These are phyloP conservation scores for Lordiphosa fenestrarum DNA, from an alignment of 2,888 invertebrate genomes.

Conservation along the genomic window DNA sequence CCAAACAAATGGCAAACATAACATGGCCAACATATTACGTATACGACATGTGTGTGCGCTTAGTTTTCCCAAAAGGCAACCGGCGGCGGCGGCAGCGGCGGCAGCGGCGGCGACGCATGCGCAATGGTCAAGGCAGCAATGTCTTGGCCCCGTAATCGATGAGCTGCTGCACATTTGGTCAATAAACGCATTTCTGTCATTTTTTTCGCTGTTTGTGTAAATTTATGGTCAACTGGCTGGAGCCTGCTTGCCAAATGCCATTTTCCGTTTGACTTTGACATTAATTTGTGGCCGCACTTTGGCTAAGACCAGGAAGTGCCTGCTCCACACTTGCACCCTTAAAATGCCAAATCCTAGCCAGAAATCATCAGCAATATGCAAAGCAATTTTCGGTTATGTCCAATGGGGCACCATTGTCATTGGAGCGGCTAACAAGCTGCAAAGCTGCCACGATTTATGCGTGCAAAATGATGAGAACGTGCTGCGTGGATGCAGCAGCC, in stretches of 20 bases:
- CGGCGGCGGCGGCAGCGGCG: slow-evolving; percentile 1
- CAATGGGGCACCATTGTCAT: slow-evolving; percentile 38
- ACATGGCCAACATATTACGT: slow-evolving; percentile 55
- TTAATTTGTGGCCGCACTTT: slow-evolving; percentile 73
- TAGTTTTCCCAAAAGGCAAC: slow-evolving; percentile 65
- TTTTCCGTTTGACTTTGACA: slow-evolving; percentile 74
- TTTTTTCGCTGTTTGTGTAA: slow-evolving; percentile 50
- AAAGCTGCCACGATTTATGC: slow-evolving; percentile 57
- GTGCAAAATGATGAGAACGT: slow-evolving; percentile 69
- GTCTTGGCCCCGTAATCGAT: slow-evolving; percentile 4
- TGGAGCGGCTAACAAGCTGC: slow-evolving; percentile 56
- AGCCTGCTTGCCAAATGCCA: slow-evolving; percentile 67
- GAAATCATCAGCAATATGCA: slow-evolving; percentile 46
- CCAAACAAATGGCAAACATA: slow-evolving; percentile 41
- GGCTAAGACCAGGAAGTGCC: slow-evolving; percentile 67
- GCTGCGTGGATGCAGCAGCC: slow-evolving; percentile 29
- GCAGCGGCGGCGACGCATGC: slow-evolving; percentile 42
- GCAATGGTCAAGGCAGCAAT: slow-evolving; percentile 67
- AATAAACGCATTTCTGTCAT: slow-evolving; percentile 76
- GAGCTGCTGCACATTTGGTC: slow-evolving; percentile 67
- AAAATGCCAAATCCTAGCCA: slow-evolving; percentile 6
- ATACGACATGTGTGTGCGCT: slow-evolving; percentile 49
- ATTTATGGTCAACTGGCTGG: slow-evolving; percentile 50
- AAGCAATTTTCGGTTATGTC: slow-evolving; percentile 21
- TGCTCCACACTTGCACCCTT: slow-evolving; percentile 13